Conservation (phyloP, 2,113 vertebrate species). For the Megaceryle torquata region DNA sequence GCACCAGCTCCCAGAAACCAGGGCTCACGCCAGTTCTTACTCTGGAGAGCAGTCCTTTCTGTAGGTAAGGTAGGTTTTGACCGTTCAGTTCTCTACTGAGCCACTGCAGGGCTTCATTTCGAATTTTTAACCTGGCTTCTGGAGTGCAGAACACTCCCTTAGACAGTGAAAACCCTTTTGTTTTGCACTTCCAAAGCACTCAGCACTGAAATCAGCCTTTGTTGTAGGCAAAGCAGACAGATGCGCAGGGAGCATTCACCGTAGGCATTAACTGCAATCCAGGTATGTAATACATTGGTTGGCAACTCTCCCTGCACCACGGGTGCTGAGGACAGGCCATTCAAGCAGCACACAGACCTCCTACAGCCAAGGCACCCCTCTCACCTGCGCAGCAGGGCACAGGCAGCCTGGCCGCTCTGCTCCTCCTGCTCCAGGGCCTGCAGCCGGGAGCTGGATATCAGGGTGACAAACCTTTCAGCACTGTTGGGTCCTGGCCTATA, state of each 20-base stretch:
- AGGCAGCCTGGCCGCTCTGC: background rate
- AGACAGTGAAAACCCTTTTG: background rate
- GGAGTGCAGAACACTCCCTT: background rate
- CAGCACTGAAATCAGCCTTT: background rate
- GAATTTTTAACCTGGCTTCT: background rate
- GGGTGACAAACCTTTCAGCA: background rate
- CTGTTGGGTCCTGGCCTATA: background rate
- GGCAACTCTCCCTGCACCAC: background rate
- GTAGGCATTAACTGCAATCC: background rate
- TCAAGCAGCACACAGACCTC: background rate
- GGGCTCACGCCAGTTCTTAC: background rate
- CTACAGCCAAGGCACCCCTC: background rate
- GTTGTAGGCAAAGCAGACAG: background rate
- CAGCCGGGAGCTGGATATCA: background rate
- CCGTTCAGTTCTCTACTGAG: background rate
- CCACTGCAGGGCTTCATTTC: background rate
- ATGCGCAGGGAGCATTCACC: background rate
- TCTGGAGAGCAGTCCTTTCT: background rate
- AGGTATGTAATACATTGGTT: background rate
- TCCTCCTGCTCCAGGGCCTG: background rate
- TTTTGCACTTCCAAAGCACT: background rate
- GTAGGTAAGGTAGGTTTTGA: background rate
- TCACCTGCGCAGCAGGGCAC: background rate
- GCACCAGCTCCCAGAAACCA: background rate
- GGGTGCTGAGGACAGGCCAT: background rate